Evolutionary conservation across 2,888 invertebrate species (phyloP).

Genomic region (Andrena hattorfiana): DNA sequence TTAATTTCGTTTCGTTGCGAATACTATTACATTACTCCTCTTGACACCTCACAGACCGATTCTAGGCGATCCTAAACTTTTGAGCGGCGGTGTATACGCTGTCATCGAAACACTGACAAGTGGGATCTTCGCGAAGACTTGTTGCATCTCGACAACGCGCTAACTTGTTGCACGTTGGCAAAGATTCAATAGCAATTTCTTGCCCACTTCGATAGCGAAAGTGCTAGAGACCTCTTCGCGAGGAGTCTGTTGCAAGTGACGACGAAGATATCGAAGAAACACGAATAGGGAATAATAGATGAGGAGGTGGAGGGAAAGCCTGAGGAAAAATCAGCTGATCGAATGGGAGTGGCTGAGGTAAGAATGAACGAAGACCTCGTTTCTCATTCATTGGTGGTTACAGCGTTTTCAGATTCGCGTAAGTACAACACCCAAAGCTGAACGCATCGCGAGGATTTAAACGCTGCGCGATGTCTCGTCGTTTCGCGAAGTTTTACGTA

Average conservation of each 20-base stretch:
- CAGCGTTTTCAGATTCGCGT: no score
- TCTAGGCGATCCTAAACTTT: background rate
- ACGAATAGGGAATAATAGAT: background rate
- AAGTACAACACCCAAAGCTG: background rate
- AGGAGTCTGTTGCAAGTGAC: background rate
- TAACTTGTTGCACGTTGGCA: conserved; percentile 59
- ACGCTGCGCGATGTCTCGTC: background rate
- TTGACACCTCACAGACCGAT: no score
- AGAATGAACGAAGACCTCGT: conserved; percentile 16
- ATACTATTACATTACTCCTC: background rate
- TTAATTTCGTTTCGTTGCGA: no score
- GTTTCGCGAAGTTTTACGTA: no score
- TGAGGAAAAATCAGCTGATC: conserved; percentile 11
- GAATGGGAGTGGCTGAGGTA: conserved; percentile 26
- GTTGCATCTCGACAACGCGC: conserved; percentile 32
- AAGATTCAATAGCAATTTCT: conserved; percentile 23
- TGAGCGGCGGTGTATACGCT: background rate
- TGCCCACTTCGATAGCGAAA: background rate
- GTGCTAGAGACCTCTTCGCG: background rate
- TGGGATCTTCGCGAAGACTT: conserved; percentile 30
- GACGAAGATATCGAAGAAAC: conserved; percentile 1
- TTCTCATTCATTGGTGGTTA: conserved; percentile 12
- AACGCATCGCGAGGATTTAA: background rate
- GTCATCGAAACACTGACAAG: background rate
- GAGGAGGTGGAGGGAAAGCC: background rate